Conservation (phyloP, 2,113 vertebrate species). For the Alosa alosa region DNA sequence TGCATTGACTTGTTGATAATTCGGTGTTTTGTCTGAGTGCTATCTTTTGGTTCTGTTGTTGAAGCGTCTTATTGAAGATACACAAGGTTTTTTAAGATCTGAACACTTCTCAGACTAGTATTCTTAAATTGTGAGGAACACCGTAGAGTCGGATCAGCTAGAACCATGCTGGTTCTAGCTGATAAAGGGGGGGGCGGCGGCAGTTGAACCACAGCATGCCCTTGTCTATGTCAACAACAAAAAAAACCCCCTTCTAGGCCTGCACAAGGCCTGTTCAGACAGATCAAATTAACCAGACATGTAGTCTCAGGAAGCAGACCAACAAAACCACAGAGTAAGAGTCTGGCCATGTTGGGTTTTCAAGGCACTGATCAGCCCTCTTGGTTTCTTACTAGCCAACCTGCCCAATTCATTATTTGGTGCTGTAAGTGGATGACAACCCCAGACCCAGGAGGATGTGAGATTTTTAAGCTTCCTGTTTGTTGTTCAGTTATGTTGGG, state of each 20-base stretch:
- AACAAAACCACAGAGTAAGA: background rate
- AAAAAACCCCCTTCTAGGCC: constrained; percentile 35
- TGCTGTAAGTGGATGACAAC: background rate
- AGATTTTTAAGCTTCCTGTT: constrained; percentile 4
- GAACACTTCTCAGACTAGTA: no score
- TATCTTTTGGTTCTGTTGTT: no score
- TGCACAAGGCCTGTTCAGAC: constrained; percentile 41
- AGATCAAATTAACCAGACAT: constrained; percentile 14
- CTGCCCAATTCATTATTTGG: background rate
- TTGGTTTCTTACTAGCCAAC: background rate
- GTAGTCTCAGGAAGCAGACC: background rate
- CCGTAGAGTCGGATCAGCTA: background rate
- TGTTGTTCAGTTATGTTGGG: background rate
- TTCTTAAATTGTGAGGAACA: background rate
- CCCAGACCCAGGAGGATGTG: background rate
- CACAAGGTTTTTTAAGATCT: background rate
- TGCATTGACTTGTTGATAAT: background rate
- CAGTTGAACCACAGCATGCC: background rate
- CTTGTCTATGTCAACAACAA: constrained; percentile 21
- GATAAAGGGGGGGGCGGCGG: background rate
- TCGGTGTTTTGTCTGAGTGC: background rate
- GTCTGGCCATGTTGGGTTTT: background rate
- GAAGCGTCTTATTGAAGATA: background rate
- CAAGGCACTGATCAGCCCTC: background rate
- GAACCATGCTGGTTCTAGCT: no score